phyloP scores from a whole-genome alignment of 2,888 invertebrate species.

The Pollenia griseotomentosa region DNA sequence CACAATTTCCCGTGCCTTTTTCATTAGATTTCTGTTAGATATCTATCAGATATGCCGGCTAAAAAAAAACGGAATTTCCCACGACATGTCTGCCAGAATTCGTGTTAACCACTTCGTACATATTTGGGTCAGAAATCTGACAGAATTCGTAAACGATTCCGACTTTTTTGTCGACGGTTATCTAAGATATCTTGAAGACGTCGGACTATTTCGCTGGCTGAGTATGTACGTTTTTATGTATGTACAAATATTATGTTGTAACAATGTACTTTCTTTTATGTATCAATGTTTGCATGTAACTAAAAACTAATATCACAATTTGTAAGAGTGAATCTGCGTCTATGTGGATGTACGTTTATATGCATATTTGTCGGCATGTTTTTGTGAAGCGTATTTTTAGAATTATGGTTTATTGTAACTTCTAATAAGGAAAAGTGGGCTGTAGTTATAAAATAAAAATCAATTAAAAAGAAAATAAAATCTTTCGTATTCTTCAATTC shows the following conservation, averaged over 20 bases:
- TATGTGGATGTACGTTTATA: slow-evolving; percentile 25
- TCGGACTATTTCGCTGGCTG: no score
- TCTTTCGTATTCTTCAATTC: slow-evolving; percentile 14
- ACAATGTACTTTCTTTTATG: slow-evolving; percentile 21
- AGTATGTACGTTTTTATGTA: slow-evolving; percentile 28
- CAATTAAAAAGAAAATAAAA: slow-evolving; percentile 30
- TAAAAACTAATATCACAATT: slow-evolving; percentile 84
- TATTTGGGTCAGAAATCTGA: no score
- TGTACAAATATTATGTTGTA: slow-evolving; percentile 24
- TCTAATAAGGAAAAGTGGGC: slow-evolving; percentile 41
- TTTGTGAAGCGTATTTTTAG: slow-evolving; percentile 30
- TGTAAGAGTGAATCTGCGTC: slow-evolving; percentile 74
- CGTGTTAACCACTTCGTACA: no score
- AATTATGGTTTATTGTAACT: slow-evolving; percentile 73
- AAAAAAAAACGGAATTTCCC: no score
- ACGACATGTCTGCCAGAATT: no score
- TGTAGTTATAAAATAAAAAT: slow-evolving; percentile 37
- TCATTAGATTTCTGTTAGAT: no score
- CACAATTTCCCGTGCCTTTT: no score
- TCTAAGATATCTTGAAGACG: no score
- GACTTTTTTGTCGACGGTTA: no score
- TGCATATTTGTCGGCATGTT: slow-evolving; percentile 34
- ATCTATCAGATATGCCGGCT: no score
- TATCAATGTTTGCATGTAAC: slow-evolving; percentile 75
- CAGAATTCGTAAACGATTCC: no score